A percentile compares a stretch with the other conserved stretches of the same genome.
Evolutionary conservation across 1,140 invertebrate species (phyloP).

Genomic region (Wiebesia pumilae): DNA sequence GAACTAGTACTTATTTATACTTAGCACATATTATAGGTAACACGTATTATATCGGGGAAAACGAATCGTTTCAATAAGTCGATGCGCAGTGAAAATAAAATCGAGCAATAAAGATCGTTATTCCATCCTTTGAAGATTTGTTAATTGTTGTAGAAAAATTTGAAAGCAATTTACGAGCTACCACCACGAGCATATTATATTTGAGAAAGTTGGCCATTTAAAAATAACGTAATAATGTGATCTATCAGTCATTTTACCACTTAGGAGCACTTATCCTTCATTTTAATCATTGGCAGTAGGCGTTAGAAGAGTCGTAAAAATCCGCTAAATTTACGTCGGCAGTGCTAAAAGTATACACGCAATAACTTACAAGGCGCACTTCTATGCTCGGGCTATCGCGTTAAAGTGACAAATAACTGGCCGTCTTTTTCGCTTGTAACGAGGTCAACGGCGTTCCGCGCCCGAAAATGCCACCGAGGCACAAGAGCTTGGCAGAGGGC

Average conservation of each 20-base stretch:
- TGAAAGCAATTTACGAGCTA: not conserved
- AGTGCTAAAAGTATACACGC: not conserved
- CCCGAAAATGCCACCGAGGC: not conserved
- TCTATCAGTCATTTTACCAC: not conserved
- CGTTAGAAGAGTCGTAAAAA: conserved; percentile 6
- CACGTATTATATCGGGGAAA: not conserved
- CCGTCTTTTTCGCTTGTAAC: conserved; percentile 12
- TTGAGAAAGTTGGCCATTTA: not conserved
- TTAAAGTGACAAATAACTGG: conserved; percentile 46
- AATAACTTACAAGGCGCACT: conserved; percentile 1
- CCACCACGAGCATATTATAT: not conserved
- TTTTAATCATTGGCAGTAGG: conserved; percentile 27
- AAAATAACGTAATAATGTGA: not conserved
- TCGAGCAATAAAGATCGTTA: not conserved
- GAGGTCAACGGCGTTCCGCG: not conserved
- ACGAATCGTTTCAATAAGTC: not conserved
- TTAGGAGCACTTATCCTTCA: not conserved
- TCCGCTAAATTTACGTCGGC: conserved; percentile 2
- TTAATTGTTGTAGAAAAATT: not conserved
- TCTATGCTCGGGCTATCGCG: conserved; percentile 8
- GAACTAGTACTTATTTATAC: too few relatives aligned
- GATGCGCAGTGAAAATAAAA: not conserved
- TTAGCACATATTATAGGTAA: too few relatives aligned
- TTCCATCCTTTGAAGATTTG: not conserved
- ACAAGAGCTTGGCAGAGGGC: not conserved